Percentiles rank a stretch among this genome's conserved stretches.
phyloP scores from a whole-genome alignment of 2,888 invertebrate genomes.

The Penaeus monodon region DNA sequence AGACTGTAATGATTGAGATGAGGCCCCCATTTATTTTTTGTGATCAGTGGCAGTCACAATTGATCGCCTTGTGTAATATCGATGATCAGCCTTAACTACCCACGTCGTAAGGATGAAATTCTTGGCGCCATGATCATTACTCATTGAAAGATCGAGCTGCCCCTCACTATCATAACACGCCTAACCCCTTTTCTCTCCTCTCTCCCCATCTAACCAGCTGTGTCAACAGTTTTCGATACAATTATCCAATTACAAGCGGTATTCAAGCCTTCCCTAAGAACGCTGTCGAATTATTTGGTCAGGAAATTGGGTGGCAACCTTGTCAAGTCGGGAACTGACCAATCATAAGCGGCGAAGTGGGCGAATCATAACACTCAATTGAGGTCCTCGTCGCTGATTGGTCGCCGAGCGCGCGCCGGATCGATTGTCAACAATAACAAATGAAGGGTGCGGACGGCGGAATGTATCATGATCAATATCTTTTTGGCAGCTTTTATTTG shows the following conservation, averaged over 20 bases:
- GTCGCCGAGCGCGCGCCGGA: conserved; percentile 33
- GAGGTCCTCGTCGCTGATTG: conserved; percentile 46
- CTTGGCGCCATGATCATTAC: conserved; percentile 23
- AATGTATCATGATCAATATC: conserved; percentile 50
- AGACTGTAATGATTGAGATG: conserved; percentile 51
- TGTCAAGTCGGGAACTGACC: conserved; percentile 40
- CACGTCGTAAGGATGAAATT: conserved; percentile 24
- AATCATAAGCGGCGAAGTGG: conserved; percentile 48
- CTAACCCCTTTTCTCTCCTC: conserved; percentile 43
- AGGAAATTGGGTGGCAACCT: conserved; percentile 62
- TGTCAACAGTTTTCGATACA: conserved; percentile 64
- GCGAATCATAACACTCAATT: conserved; percentile 60
- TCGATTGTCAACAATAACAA: conserved; percentile 63
- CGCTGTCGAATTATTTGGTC: conserved; percentile 59
- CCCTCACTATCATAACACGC: conserved; percentile 53
- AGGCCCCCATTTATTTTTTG: conserved; percentile 48
- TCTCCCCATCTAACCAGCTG: conserved; percentile 49
- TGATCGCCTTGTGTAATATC: conserved; percentile 26
- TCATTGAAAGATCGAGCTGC: conserved; percentile 24
- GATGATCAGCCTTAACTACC: conserved; percentile 9
- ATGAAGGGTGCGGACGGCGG: conserved; percentile 46
- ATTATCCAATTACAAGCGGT: conserved; percentile 64
- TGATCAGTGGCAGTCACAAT: conserved; percentile 48
- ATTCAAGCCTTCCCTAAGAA: conserved; percentile 56
- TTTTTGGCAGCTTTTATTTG: conserved; percentile 42